Evolutionary conservation across 1,140 invertebrate genomes (phyloP), one percentile per base, ranked within the genome.

Genomic region (Drosophila virilis): DNA sequence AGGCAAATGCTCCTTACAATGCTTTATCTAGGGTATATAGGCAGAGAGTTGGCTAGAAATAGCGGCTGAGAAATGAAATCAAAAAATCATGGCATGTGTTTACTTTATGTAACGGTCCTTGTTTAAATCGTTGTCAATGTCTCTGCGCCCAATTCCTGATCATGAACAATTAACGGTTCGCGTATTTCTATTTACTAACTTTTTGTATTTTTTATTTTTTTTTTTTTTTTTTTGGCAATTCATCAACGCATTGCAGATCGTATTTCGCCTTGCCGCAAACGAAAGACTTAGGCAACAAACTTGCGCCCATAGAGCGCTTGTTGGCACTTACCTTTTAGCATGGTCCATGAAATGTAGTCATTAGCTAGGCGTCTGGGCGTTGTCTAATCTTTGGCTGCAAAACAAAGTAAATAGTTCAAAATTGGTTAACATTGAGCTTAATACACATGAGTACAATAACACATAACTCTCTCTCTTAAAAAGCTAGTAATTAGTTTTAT

Each of bases 71-170:
- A 58, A 60, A 67, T 51, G n/a, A 55, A 35, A 65, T 17, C 6
- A 8, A 57, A 72, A 32, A 66, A 37, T 55, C 62, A 59, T 66
- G 48, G 22, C 59, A 40, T 45, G 40, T 57, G 32, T 43, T 51
- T 55, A 54, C 74, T 83, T 82, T 83, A 77, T 88, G 79, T 83
- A 86, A 86, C 83, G 83, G 83, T 86, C 76, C 76, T 82, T 78
- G 58, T 67, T 66, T 72, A 66, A 84, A 60, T 62, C 66, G 22
- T 48, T 75, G 58, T 69, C 81, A 65, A 70, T 68, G 61, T 62
- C 54, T 51, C 17, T n/a, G 37, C 17, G 62, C 43, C 57, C 64
- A 50, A 61, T 54, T 68, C 22, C 42, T 58, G 48, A 33, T 60
- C 55, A 61, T 65, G 66, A 22, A 40, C 68, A 64, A 70, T 70